These are phyloP conservation scores for Nibea albiflora DNA, from an alignment of 2,113 vertebrate genomes.

Conservation along the genomic window DNA sequence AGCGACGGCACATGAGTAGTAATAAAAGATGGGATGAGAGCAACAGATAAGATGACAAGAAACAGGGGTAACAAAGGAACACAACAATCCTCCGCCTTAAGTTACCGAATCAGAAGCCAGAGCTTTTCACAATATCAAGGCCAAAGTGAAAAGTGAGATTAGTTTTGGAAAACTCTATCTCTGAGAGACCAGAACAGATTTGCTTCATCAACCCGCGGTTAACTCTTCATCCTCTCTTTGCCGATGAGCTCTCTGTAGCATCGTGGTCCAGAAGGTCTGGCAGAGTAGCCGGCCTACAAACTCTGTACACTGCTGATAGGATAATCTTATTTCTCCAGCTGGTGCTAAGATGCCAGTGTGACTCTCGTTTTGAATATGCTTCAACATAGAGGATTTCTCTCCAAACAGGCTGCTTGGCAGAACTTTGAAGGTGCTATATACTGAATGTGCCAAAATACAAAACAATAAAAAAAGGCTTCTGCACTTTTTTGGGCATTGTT, in stretches of 20 bases:
- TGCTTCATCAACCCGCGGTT: conserved; percentile 39
- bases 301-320: conserved; percentile 70
- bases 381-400: conserved; percentile 48
- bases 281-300: conserved; percentile 46
- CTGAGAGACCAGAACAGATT: conserved; percentile 54
- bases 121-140: conserved; percentile 56
- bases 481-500: conserved; percentile 54
- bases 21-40: conserved; percentile 42
- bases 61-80: conserved; percentile 23
- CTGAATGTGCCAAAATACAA: conserved; percentile 71
- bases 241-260: conserved; percentile 36
- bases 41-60: conserved; percentile 4
- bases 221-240: conserved; percentile 33
- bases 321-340: conserved; percentile 74
- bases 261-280: conserved; percentile 48
- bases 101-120: conserved; percentile 55
- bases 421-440: conserved; percentile 68
- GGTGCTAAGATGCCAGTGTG: conserved; percentile 63
- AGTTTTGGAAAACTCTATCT: conserved; percentile 53
- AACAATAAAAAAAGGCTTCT: conserved; percentile 31
- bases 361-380: conserved; percentile 55
- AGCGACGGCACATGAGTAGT: conserved; percentile 20
- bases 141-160: conserved; percentile 56
- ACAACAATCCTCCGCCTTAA: conserved; percentile 19
- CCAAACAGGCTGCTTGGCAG: conserved; percentile 59